phyloP scores from a whole-genome alignment of 2,888 invertebrate species.

The Rugalucina vietnamica region DNA sequence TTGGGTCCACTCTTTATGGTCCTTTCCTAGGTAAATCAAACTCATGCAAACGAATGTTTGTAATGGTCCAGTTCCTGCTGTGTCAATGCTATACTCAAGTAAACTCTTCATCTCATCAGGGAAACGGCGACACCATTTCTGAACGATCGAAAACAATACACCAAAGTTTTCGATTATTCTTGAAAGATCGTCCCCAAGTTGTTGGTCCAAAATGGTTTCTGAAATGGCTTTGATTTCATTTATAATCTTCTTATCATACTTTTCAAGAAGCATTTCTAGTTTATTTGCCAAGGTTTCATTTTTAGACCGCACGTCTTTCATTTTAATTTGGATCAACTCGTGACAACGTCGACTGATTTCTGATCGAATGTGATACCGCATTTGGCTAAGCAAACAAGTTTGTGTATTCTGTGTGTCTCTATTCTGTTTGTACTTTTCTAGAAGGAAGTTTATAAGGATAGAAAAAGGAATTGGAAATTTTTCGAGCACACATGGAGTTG shows the following conservation, averaged over 20 bases:
- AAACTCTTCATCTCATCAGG: neutral
- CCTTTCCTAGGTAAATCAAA: neutral
- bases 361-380: neutral
- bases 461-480: neutral
- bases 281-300: neutral
- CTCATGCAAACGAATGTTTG: neutral
- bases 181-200: neutral
- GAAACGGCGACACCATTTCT: neutral
- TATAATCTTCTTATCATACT: neutral
- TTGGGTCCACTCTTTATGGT: neutral
- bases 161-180: neutral
- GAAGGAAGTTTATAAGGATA: neutral
- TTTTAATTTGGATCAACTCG: neutral
- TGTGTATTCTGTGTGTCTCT: neutral
- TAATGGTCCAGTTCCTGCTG: neutral
- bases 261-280: neutral
- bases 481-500: neutral
- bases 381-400: neutral
- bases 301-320: no score
- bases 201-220: neutral
- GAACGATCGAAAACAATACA: neutral
- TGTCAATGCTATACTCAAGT: neutral
- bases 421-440: neutral
- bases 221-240: neutral
- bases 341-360: neutral